Evolutionary conservation across 2,797 vertebrate genomes (phyloP), one percentile per base, ranked within the genome.

Genomic region (Gastrophryne carolinensis): DNA sequence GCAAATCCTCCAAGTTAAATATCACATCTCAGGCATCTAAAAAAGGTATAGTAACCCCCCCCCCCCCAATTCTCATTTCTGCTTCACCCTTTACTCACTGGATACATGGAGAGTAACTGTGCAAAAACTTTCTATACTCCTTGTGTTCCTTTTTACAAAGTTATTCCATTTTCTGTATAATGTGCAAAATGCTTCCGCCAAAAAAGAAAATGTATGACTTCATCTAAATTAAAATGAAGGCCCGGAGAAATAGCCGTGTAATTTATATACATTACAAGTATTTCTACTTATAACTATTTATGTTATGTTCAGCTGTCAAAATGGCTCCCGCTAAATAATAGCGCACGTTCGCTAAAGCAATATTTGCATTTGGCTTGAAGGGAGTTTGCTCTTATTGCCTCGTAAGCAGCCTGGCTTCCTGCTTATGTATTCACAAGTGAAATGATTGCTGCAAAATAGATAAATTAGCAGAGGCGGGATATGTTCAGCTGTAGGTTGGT

Each of bases 21-120:
- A 87, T 91, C 47, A 91, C 95, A 11, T 90, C 89, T 78, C 88
- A 92, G 10, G 86, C 89, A 50, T 87, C 91, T 53, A 86, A 82
- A 78, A 92, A 91, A 86, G 95, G 97, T 96, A n/a, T n/a, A 90
- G 83, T 17, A n/a, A 5, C 13, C 15, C 5, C 2, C 15, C 80
- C 63, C 2, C 15, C 80, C 63, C 63, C 9, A 49, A 11, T 24
- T 7, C 8, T 39, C 56, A 27, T 19, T 0, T 11, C 19, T 19
- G 11, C 10, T 1, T 44, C 10, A 26, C 34, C 27, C 61, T 32
- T 35, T 52, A 21, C 23, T 34, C 3, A 50, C 4, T 12, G 15
- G 23, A 66, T n/a, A 15, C 39, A 44, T 19, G 23, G 34, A 58
- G 19, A 23, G 13, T 10, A 29, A 65, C 17, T 2, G 6, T 26